Conservation (phyloP, 2,888 invertebrate genomes). For the Celastrina argiolus region DNA sequence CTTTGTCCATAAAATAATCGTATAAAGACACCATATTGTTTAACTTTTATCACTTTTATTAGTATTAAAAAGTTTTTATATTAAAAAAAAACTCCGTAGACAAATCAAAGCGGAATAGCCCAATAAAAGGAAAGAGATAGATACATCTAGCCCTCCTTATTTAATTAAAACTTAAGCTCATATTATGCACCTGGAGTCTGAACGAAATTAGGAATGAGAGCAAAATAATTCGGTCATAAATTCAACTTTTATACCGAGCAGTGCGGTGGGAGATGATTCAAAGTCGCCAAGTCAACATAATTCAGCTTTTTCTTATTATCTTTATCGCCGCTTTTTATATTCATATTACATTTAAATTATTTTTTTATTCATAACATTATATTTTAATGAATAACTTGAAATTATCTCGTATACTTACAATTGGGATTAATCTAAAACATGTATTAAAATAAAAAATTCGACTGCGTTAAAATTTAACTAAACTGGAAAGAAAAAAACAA, state of each 20-base stretch:
- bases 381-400: background rate
- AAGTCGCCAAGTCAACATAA: conserved; percentile 70
- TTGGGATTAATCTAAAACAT: no score
- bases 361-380: conserved; percentile 41
- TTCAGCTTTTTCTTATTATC: conserved; percentile 78
- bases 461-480: no score
- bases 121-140: conserved; percentile 50
- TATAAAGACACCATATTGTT: conserved; percentile 29
- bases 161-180: conserved; percentile 59
- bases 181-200: conserved; percentile 67
- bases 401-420: no score
- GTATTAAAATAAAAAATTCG: no score
- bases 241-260: conserved; percentile 69
- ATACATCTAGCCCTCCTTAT: conserved; percentile 45
- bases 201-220: conserved; percentile 62
- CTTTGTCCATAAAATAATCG: conserved; percentile 34
- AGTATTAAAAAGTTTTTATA: conserved; percentile 10
- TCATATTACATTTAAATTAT: conserved; percentile 26
- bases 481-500: no score
- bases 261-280: conserved; percentile 43
- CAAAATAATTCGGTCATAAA: conserved; percentile 73
- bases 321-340: conserved; percentile 66
- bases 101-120: conserved; percentile 47
- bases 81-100: conserved; percentile 6
- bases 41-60: conserved; percentile 14